These are phyloP conservation scores for Ceramica pisi DNA, from an alignment of 2,888 invertebrate species.

Conservation along the genomic window DNA sequence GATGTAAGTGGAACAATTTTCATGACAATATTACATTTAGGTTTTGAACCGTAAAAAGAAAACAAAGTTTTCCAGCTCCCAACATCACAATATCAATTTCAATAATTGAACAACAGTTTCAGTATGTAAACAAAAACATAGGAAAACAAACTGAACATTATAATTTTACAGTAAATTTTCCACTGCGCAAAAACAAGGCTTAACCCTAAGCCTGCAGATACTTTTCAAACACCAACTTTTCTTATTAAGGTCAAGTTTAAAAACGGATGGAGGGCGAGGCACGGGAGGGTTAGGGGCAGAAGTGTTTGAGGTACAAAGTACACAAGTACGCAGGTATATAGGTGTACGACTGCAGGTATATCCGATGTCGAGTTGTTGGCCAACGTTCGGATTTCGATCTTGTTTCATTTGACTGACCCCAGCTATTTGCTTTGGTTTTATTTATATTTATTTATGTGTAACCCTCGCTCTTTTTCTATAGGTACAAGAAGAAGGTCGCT, in stretches of 20 bases:
- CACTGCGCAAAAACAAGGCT: conserved; percentile 20
- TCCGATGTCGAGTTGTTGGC: conserved; percentile 71
- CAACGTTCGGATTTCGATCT: conserved; percentile 62
- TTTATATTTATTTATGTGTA: conserved; percentile 47
- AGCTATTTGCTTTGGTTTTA: conserved; percentile 53
- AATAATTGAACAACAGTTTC: conserved; percentile 15
- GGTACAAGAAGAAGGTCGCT: not conserved
- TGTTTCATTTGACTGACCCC: conserved; percentile 57
- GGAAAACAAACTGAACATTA: conserved; percentile 9
- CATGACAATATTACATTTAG: not conserved
- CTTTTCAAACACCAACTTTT: conserved; percentile 44
- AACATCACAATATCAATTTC: not conserved
- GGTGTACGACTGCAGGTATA: conserved; percentile 62
- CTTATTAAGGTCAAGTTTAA: conserved; percentile 63
- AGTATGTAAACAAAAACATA: conserved; percentile 20
- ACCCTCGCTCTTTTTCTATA: conserved; percentile 20
- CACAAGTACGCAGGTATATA: conserved; percentile 9
- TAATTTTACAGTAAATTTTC: conserved; percentile 26
- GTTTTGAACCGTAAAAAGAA: not conserved
- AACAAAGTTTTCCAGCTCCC: not conserved
- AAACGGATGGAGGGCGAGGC: conserved; percentile 30
- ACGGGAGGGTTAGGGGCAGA: conserved; percentile 35
- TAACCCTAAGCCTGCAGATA: conserved; percentile 33
- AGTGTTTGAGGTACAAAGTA: conserved; percentile 55
- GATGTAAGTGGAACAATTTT: not conserved